Base-by-base conservation (phyloP, 1,140 invertebrate genomes). In the Aphelenchoides fujianensis region DNA sequence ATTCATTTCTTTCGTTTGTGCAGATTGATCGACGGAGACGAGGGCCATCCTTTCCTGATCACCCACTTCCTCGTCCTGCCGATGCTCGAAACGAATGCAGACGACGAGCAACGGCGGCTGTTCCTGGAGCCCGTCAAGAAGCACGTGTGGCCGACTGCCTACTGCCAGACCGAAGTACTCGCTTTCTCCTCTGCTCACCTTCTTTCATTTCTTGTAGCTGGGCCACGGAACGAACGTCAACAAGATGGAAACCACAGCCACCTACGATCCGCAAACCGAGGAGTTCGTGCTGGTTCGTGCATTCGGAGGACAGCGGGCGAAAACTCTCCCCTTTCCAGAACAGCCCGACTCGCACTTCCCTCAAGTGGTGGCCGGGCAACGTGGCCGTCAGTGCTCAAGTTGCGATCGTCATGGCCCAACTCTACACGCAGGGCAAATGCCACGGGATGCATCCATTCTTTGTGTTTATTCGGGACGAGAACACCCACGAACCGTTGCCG, bases 251-350 rank as follows among this genome's bases (percentile, higher is more conserved):
- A 95, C 93, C 0, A 92, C 90, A 0, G 91, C 93, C 1, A 92
- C 91, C 3, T 95, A 94, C 84, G 93, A 96, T 85, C 87, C 89
- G 0, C 85, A 85, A 52, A 92, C 90, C 0, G 86, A 93, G 82
- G 92, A 95, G 86, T 95, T 95, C 85, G 85, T 95, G 54, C 85
- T 97, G n/a, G n/a, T n/a, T n/a, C n/a, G n/a, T n/a, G n/a, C n/a
- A n/a, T n/a, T n/a, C n/a, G n/a, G n/a, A n/a, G n/a, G n/a, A n/a
- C n/a, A n/a, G n/a, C n/a, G n/a, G n/a, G n/a, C n/a, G n/a, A n/a
- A n/a, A n/a, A n/a, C n/a, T n/a, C n/a, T n/a, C n/a, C n/a, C n/a
- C n/a, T n/a, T n/a, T n/a, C n/a, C n/a, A n/a, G 2, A 89, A 96
- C 82, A 90, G 91, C 68, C 93, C 93, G 0, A 91, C 90, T 23